These are phyloP conservation scores for Nyctibius bracteatus DNA, from an alignment of 2,113 vertebrate species.

Conservation along the genomic window DNA sequence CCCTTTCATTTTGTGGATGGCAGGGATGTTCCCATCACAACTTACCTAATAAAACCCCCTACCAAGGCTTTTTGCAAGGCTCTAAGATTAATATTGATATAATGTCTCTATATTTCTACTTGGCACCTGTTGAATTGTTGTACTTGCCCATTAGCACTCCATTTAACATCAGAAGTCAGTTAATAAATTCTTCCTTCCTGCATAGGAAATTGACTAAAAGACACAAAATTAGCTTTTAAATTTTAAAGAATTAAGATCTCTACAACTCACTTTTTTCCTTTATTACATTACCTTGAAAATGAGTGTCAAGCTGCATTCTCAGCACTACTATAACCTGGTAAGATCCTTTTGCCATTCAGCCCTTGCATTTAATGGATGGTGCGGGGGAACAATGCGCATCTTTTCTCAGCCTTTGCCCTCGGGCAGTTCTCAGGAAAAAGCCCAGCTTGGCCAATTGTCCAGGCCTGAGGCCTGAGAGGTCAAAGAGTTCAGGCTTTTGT, in stretches of 20 bases:
- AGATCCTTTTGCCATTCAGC: constrained; percentile 32
- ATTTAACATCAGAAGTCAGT: constrained; percentile 80
- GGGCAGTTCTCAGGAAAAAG: constrained; percentile 61
- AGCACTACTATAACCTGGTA: background rate
- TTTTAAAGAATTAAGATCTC: constrained; percentile 84
- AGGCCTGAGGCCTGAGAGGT: constrained; percentile 65
- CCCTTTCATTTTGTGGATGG: background rate
- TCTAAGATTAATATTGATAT: constrained; percentile 77
- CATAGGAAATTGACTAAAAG: constrained; percentile 83
- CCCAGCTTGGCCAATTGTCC: constrained; percentile 60
- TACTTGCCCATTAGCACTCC: constrained; percentile 80
- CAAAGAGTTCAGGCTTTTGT: constrained; percentile 79
- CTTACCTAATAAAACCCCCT: constrained; percentile 25
- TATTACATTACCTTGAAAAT: constrained; percentile 67
- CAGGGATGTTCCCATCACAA: constrained; percentile 43
- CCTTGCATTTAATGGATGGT: constrained; percentile 14
- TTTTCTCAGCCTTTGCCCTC: constrained; percentile 52
- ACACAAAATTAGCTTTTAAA: constrained; percentile 86
- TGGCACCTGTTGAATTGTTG: constrained; percentile 81
- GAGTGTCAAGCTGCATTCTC: constrained; percentile 31
- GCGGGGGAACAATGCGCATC: constrained; percentile 11
- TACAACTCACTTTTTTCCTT: constrained; percentile 62
- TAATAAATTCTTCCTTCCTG: constrained; percentile 82
- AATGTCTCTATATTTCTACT: constrained; percentile 75
- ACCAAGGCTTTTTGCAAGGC: constrained; percentile 49